Percentiles rank a stretch among this genome's conserved stretches.
These are phyloP conservation scores for Corbicula japonica DNA, from an alignment of 2,888 invertebrate species.

Conservation along the genomic window DNA sequence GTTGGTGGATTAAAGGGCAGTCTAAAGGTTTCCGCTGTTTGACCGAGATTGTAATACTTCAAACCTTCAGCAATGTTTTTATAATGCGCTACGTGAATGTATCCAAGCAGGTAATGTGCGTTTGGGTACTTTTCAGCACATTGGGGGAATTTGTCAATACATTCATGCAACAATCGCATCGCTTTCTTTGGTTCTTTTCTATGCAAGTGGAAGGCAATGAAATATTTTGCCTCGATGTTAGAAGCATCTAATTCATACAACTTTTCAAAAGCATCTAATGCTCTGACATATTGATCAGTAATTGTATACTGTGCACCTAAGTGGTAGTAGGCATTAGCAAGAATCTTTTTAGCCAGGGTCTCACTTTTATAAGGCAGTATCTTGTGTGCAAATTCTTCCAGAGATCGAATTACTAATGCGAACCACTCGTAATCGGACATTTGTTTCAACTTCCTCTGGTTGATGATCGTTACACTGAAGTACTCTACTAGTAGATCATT, in stretches of 20 bases:
- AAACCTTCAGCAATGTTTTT: constrained; percentile 5
- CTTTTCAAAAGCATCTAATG: constrained; percentile 16
- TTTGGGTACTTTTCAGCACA: constrained; percentile 22
- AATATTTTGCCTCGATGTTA: neutral
- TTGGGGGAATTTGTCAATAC: constrained; percentile 3
- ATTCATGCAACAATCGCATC: neutral
- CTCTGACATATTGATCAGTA: constrained; percentile 11
- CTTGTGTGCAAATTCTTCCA: constrained; percentile 15
- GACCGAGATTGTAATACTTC: neutral
- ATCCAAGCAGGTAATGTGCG: constrained; percentile 5
- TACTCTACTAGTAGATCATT: constrained; percentile 18
- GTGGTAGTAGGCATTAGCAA: neutral
- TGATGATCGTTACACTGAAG: neutral
- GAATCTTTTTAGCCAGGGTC: neutral
- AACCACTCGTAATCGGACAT: constrained; percentile 10
- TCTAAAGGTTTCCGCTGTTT: neutral
- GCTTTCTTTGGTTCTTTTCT: constrained; percentile 4
- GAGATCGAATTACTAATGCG: constrained; percentile 1
- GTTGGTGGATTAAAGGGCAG: constrained; percentile 22
- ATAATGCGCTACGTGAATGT: neutral
- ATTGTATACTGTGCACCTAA: constrained; percentile 15
- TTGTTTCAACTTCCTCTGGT: neutral
- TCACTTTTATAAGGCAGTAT: constrained; percentile 3
- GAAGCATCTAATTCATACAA: constrained; percentile 3
- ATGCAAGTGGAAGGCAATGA: neutral